Evolutionary conservation across 37 sponge, comb jelly and placozoan genomes (phyloP), one percentile per base, ranked within the genome.

Genomic region (Tethya wilhelma): DNA sequence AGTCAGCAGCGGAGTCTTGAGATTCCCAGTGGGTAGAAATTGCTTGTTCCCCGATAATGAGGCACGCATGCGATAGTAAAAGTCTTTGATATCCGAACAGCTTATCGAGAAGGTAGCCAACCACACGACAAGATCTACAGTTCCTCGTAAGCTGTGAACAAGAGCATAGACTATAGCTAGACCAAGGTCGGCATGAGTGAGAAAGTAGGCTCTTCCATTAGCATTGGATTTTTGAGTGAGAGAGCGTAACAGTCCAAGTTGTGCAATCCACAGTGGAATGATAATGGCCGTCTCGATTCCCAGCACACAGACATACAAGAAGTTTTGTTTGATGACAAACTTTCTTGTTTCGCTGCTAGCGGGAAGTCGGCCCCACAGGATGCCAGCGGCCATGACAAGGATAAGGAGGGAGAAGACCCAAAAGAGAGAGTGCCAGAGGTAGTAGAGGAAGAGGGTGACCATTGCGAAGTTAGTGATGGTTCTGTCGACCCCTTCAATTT

Each of bases 71-170:
- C 46, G 40, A 20, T 38, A 29, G 53, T 19, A 82, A 17, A 67
- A 22, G 29, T 58, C 41, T 20, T 67, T 79, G 36, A 86, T 40
- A 31, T 93, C 94, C 32, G 75, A 74, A 7, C 49, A 63, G 0
- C 83, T 79, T 46, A 93, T 86, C 25, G 87, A 78, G 64, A 85
- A 84, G 63, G 78, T 88, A 11, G 80, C 42, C 43, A 67, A 64
- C 97, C 98, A 97, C 29, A 91, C 85, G 0, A 89, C 11, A 12
- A 91, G 74, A 66, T 89, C 93, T 31, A 94, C 41, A 0, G 90
- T 66, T 5, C 97, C 97, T 56, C 90, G 59, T 28, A 67, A 31
- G 59, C 91, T 84, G 55, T 91, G 89, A 17, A 90, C 39, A 32
- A 78, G 38, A 34, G 94, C 89, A 77, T 84, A 91, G 1, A 79